Evolutionary conservation across 2,888 invertebrate species (phyloP).

Genomic region (Coronaproctus castanopsis): DNA sequence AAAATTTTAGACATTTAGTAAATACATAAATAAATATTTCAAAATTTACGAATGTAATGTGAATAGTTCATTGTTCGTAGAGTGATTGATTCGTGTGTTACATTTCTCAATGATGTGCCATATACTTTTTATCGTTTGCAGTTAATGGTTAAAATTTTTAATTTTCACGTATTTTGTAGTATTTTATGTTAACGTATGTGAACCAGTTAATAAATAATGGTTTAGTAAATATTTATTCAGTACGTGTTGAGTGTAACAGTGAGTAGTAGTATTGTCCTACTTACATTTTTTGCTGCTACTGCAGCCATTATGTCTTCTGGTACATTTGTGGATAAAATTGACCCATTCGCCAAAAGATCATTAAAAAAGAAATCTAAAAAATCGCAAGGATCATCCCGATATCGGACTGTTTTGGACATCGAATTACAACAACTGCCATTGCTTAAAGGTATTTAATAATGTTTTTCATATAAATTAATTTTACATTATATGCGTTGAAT

Average conservation of each 20-base stretch:
- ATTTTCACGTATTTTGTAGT: background rate
- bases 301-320: conserved; percentile 30
- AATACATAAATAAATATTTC: no score
- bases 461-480: background rate
- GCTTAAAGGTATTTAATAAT: conserved; percentile 63
- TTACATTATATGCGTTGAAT: no score
- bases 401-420: conserved; percentile 93
- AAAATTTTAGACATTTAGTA: no score
- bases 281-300: background rate
- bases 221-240: background rate
- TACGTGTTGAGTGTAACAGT: background rate
- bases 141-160: no score
- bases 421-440: conserved; percentile 89
- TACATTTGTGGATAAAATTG: conserved; percentile 96
- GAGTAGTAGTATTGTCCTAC: background rate
- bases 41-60: no score
- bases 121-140: no score
- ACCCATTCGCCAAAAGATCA: conserved; percentile 96
- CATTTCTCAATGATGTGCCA: no score
- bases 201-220: background rate
- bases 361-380: conserved; percentile 94
- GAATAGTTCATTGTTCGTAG: no score
- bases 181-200: background rate
- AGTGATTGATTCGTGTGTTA: no score
- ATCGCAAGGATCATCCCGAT: conserved; percentile 96